Evolutionary conservation across 2,113 vertebrate species (phyloP), one percentile per base, ranked within the genome.

Genomic region (Brachirus orientalis): DNA sequence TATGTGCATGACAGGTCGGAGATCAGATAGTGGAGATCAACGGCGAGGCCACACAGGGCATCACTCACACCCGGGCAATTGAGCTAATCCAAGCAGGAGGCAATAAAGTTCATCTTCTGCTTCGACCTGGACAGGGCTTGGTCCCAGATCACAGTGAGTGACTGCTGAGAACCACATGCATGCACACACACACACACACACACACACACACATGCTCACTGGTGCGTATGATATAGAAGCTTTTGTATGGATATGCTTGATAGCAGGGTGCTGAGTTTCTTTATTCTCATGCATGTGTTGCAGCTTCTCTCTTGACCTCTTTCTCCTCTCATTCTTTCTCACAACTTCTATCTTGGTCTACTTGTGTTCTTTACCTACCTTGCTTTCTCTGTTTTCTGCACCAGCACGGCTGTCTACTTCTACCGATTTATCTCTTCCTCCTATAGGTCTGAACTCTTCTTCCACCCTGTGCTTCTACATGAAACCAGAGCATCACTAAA

Each of bases 21-120:
- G 98, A 99, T 92, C 97, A 99, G 85, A 99, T 99, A 2, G 98
- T 99, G 71, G 97, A 99, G 90, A 99, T 99, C 78, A 99, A 99
- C 2, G 96, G 96, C 12, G 97, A 99, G 63, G 95, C 96, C 57
- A 98, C 97, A 0, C 97, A 99, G 87, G 98, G 97, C 75, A 98
- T 99, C 91, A 99, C 97, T 19, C 98, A 99, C 80, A 99, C 97
- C 0, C 92, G 98, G 61, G 98, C 98, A 1, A 99, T 99, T 2
- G 98, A 99, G 87, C 94, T 99, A 80, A 99, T 99, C 81, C 98
- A 99, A 84, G 95, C 97, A 0, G 97, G 98, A 17, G 97, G 98
- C 63, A 95, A 89, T 18, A 97, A 94, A 89, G 98, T 97, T n/a
- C 80, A 96, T 28, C 95, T 99, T 60, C 94, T 99, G 62, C 85